Evolutionary conservation across 92 coral and sea anemone genomes (phyloP).

Genomic region (Parazoanthus darwini): DNA sequence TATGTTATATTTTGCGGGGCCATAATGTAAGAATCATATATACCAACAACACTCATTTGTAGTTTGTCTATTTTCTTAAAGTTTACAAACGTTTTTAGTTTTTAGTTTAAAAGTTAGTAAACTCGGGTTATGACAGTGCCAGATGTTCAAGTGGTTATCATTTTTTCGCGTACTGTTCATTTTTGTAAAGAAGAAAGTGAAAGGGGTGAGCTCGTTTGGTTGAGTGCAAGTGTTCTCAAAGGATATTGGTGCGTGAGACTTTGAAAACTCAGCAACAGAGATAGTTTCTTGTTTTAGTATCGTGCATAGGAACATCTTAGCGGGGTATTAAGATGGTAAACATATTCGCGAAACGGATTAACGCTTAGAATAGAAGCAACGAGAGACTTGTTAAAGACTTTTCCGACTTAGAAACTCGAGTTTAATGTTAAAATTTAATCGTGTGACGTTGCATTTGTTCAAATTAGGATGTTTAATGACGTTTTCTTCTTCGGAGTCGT

Average conservation of each 20-base stretch:
- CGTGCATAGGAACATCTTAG: constrained; percentile 21
- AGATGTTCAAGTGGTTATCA: constrained; percentile 13
- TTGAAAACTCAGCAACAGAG: constrained; percentile 22
- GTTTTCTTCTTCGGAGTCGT: background rate
- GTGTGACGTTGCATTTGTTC: background rate
- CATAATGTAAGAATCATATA: background rate
- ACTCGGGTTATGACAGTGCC: constrained; percentile 28
- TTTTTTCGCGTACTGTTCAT: constrained; percentile 14
- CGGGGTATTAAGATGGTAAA: constrained; percentile 31
- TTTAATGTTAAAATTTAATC: background rate
- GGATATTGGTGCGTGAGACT: background rate
- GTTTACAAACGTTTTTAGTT: constrained; percentile 4
- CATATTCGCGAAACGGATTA: constrained; percentile 1
- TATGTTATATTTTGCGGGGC: background rate
- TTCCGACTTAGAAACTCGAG: background rate
- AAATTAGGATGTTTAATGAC: background rate
- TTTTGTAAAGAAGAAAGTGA: background rate
- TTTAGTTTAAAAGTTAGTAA: constrained; percentile 11
- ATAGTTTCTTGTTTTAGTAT: constrained; percentile 4
- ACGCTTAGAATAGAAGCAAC: background rate
- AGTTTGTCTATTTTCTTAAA: constrained; percentile 5
- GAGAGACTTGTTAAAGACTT: background rate
- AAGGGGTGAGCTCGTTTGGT: background rate
- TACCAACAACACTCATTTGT: constrained; percentile 1
- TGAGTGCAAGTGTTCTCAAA: background rate